Evolutionary conservation across 2,113 vertebrate genomes (phyloP).

Genomic region (Tamias sibiricus): DNA sequence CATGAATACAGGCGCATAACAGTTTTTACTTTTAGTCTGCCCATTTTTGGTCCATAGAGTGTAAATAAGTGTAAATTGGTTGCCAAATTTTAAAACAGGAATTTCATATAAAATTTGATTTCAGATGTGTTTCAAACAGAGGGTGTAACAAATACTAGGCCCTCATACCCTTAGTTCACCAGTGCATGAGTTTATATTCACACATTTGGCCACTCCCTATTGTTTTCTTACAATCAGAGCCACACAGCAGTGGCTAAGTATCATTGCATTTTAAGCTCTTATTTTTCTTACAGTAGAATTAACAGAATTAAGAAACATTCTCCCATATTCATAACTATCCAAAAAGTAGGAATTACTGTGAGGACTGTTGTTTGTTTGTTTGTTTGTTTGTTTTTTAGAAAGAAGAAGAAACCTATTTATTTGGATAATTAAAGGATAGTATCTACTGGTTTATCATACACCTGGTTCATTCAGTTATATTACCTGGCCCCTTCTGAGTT

Average conservation of each 20-base stretch:
- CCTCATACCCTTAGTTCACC: background rate
- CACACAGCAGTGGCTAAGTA: background rate
- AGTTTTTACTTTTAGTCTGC: background rate
- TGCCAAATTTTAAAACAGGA: background rate
- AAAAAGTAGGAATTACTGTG: constrained; percentile 10
- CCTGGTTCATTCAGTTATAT: background rate
- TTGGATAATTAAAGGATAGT: constrained; percentile 1
- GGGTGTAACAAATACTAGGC: background rate
- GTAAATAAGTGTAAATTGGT: background rate
- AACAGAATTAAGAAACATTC: constrained; percentile 28
- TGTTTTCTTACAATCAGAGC: background rate
- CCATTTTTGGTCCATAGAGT: background rate
- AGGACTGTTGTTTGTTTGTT: background rate
- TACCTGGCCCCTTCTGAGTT: background rate
- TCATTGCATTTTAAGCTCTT: background rate
- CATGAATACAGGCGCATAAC: too few species aligned
- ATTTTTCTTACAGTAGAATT: constrained; percentile 4
- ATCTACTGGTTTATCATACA: background rate
- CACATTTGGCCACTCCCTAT: background rate
- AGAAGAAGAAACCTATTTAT: background rate
- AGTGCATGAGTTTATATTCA: background rate
- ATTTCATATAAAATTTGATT: background rate
- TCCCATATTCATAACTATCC: background rate
- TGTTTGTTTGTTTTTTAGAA: background rate
- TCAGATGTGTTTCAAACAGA: background rate